Conservation (phyloP, 2,113 vertebrate genomes). For the Callopanchax toddi region DNA sequence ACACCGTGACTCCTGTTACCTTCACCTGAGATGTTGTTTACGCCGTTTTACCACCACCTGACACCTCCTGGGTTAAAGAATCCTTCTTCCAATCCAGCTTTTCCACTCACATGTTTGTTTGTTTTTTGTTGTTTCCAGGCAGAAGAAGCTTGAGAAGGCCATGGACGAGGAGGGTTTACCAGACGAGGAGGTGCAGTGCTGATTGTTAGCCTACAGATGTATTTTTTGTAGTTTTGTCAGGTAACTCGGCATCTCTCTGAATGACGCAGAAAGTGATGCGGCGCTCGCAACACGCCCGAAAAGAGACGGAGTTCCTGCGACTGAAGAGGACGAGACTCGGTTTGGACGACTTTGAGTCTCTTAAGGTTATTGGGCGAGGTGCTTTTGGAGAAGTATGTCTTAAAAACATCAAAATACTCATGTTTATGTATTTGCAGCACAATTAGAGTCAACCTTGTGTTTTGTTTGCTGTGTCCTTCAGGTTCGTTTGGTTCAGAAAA, state of each 20-base stretch:
- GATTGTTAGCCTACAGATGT: not conserved
- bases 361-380: conserved; percentile 97
- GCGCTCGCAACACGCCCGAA: conserved; percentile 94
- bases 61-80: not conserved
- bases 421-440: not conserved
- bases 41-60: not conserved
- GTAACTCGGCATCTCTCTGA: not conserved
- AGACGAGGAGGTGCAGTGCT: conserved; percentile 88
- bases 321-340: conserved; percentile 96
- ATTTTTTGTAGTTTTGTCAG: not conserved
- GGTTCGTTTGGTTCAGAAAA: conserved; percentile 98
- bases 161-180: conserved; percentile 97
- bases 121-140: conserved; percentile 66
- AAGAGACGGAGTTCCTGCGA: conserved; percentile 95
- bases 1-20: conserved; percentile 21
- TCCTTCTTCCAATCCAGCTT: not conserved
- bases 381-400: conserved; percentile 93
- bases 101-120: not conserved
- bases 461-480: conserved; percentile 47
- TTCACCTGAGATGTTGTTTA: conserved; percentile 19
- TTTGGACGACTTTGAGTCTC: conserved; percentile 95
- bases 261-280: conserved; percentile 89
- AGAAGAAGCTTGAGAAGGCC: conserved; percentile 96
- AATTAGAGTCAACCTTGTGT: not conserved
- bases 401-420: not conserved